phyloP scores from a whole-genome alignment of 1,140 invertebrate species.

The Thalassaphorura encarpata region DNA sequence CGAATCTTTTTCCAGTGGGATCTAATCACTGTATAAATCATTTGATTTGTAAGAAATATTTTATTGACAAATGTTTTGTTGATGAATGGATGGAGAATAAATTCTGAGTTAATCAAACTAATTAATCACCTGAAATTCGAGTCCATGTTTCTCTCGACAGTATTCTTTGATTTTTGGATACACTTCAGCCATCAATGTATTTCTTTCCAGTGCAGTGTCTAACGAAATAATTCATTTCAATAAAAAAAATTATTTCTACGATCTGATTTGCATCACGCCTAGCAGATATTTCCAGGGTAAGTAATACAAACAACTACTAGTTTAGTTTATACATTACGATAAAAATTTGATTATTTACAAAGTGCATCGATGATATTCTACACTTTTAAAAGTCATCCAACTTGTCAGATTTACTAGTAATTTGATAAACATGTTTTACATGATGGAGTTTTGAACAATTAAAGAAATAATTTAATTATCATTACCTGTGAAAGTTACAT shows the following conservation, averaged over 20 bases:
- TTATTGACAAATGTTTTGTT: slow-evolving; percentile 3
- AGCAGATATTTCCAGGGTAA: no score
- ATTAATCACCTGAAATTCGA: slow-evolving; percentile 97
- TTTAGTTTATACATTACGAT: no score
- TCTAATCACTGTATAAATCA: slow-evolving; percentile 13
- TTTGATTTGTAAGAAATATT: slow-evolving; percentile 15
- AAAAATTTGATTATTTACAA: no score
- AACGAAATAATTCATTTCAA: no score
- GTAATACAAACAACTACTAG: no score
- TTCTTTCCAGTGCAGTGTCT: slow-evolving; percentile 96
- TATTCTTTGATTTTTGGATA: slow-evolving; percentile 96
- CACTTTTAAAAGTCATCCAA: no score
- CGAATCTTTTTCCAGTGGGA: slow-evolving; percentile 61
- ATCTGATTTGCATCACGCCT: no score
- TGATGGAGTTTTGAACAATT: not conserved
- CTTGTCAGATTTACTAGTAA: no score
- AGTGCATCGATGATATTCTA: no score
- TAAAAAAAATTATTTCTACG: no score
- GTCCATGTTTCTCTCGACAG: slow-evolving; percentile 89
- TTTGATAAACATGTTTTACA: not conserved
- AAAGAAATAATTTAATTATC: not conserved
- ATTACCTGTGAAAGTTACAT: slow-evolving; percentile 75
- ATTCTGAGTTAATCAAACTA: no score
- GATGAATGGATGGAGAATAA: no score
- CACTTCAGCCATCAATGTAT: slow-evolving; percentile 96